Evolutionary conservation across 2,888 invertebrate genomes (phyloP), one percentile per base, ranked within the genome.

Genomic region (Gastrophysa polygoni): DNA sequence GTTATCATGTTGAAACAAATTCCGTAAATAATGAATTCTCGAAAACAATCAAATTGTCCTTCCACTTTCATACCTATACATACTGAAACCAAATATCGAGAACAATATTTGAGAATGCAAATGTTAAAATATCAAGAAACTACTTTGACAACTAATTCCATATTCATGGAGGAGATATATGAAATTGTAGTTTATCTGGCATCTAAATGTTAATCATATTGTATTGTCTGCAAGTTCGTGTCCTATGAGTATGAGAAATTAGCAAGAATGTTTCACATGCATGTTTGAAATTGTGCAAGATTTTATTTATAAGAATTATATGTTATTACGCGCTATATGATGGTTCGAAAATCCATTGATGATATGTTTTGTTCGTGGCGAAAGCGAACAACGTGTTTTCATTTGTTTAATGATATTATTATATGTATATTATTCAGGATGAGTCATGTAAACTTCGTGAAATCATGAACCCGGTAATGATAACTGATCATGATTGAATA

Each of bases 291-390:
- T 66, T 68, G 62, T 64, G 66, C 57, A 68, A 68, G 58, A 43
- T 59, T 64, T 64, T 64, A 66, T 68, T 64, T 66, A 66, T 64
- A 66, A 63, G 61, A 66, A 66, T 66, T 68, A 64, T 62, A 66
- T 62, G 57, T 59, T 57, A 63, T 63, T 58, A 62, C 38, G 38
- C 6, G 50, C 54, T 38, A 61, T 57, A 52, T 29, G 58, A 64
- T 47, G 55, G 21, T 47, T 10, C 54, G 57, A 61, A 59, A 59
- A 61, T 61, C 56, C 59, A 61, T 59, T 64, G 51, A 64, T 67
- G 64, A 57, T 67, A 58, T 43, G 59, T 59, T 63, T 68, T 56
- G 52, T 55, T 63, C 57, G 56, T 59, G 67, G 52, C 50, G 59
- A 55, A 57, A 59, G 61, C 61, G 47, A 54, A 63, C 55, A 59